Base-by-base conservation (phyloP, 2,113 vertebrate species). In the Meles meles region DNA sequence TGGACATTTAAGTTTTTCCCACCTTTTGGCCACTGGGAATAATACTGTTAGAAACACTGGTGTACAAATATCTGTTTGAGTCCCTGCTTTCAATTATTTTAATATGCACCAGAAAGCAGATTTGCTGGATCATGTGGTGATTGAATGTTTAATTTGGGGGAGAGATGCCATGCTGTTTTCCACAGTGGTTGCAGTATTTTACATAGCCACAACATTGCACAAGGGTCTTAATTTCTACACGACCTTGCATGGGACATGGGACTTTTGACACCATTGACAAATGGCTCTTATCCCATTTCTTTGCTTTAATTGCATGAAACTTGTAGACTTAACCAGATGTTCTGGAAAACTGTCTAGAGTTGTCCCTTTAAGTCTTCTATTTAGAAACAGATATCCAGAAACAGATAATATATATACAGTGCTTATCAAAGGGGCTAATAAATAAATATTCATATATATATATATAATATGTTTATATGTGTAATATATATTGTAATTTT, bases 371-470 rank as follows among this genome's bases (percentile, higher is more conserved):
- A 81, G 7, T 92, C 5, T 17, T 83, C 52, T 92, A 29, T 80
- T 96, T 31, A 84, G n/a, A 96, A 90, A 79, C 55, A 76, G 17
- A 59, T 82, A 88, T 80, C 96, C n/a, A 87, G n/a, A 96, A 90
- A 79, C 61, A 76, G 13, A 49, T 82, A 88, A 42, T 39, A 3
- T 57, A 42, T 37, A 72, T 52, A 63, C n/a, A 85, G 39, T 88
- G 34, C 31, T 21, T 92, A 59, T 65, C 20, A 89, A 71, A 91
- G 31, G 29, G 34, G 44, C 42, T 57, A 12, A 77, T 44, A n/a
- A 17, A 72, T 69, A 39, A 17, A 79, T 83, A 87, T 93, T 80
- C 15, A 89, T 76, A 87, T 55, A 52, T 52, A 89, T 76, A 86
- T 3, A 47, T 47, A 55, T 55, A 55, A 55, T 55, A 18, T 55